Evolutionary conservation across 2,797 vertebrate genomes (phyloP), one percentile per base, ranked within the genome.

Genomic region (Synanceia verrucosa): DNA sequence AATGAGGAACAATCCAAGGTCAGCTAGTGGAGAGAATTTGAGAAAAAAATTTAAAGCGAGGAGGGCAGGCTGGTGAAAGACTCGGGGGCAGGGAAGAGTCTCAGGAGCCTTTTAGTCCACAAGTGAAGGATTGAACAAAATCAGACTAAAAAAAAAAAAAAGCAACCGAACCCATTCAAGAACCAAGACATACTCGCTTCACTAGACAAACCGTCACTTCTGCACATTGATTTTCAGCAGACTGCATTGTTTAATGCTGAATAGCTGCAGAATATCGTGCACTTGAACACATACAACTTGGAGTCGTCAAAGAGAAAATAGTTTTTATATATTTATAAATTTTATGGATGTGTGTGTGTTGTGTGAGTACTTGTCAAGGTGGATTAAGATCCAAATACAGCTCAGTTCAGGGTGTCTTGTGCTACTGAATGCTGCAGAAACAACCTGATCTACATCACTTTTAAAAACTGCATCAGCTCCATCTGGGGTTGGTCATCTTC

Each of bases 1-100:
- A 79, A 84, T 73, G 59, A 77, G 70, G 75, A 88, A 90, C 78
- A 86, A 82, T 76, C 76, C 86, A 80, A 90, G 91, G 88, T 90
- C 88, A 84, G 81, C 68, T 4, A 69, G 74, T 69, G 31, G 67
- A 67, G 63, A 70, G 74, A 78, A 79, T 77, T 83, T 76, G 34
- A 77, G 76, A 78, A 64, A 74, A 64, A 73, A 70, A 65, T 55
- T 72, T 48, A 48, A 80, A 70, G 68, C 28, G 16, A 74, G 47
- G 63, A 82, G 79, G 53, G 74, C 28, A 52, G 60, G 75, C 63
- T 65, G 65, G 81, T 80, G 77, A 88, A 82, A 86, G 79, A 82
- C 70, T 64, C 2, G 61, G 79, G 78, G 78, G 69, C 78, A 85
- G 51, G 28, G 46, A n/a, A 73, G 65, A 70, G 82, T 46, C 69